These are phyloP conservation scores for Cactoblastis cactorum DNA, from an alignment of 2,888 invertebrate species.

Conservation along the genomic window DNA sequence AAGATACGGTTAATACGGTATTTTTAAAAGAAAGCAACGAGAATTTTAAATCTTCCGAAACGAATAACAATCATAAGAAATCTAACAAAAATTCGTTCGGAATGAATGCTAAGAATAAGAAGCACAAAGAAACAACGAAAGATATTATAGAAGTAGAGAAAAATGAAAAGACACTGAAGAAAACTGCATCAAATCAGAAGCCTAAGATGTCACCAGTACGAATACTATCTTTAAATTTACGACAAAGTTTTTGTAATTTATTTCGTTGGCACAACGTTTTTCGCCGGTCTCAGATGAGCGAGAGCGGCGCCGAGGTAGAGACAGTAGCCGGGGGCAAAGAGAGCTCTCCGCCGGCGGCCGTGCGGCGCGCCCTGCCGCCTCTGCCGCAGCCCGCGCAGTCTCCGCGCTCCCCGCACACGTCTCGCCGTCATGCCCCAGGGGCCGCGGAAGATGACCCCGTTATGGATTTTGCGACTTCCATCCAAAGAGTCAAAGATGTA, in stretches of 20 bases:
- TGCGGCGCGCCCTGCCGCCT: slow-evolving; percentile 66
- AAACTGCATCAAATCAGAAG: slow-evolving; percentile 34
- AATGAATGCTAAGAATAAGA: slow-evolving; percentile 82
- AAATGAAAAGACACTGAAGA: slow-evolving; percentile 58
- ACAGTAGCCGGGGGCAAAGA: slow-evolving; percentile 38
- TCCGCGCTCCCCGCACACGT: slow-evolving; percentile 40
- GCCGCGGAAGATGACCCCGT: slow-evolving; percentile 69
- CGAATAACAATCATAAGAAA: slow-evolving; percentile 71
- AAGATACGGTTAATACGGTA: slow-evolving; percentile 44
- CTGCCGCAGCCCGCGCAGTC: slow-evolving; percentile 55
- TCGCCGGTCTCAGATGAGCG: slow-evolving; percentile 41
- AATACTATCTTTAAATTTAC: slow-evolving; percentile 86
- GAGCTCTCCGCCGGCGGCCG: slow-evolving; percentile 58
- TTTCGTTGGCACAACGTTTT: slow-evolving; percentile 80
- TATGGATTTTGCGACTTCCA: slow-evolving; percentile 93
- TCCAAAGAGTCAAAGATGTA: slow-evolving; percentile 96
- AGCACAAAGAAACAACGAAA: slow-evolving; percentile 67
- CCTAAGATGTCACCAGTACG: slow-evolving; percentile 82
- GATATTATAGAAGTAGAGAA: slow-evolving; percentile 60
- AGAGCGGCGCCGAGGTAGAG: slow-evolving; percentile 48
- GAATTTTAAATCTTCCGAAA: slow-evolving; percentile 48
- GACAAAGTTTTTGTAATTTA: slow-evolving; percentile 91
- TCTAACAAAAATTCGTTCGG: slow-evolving; percentile 76
- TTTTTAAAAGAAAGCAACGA: slow-evolving; percentile 60
- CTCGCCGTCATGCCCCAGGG: slow-evolving; percentile 32